Evolutionary conservation across 2,888 invertebrate species (phyloP).

Genomic region (Epiperipatus broadwayi): DNA sequence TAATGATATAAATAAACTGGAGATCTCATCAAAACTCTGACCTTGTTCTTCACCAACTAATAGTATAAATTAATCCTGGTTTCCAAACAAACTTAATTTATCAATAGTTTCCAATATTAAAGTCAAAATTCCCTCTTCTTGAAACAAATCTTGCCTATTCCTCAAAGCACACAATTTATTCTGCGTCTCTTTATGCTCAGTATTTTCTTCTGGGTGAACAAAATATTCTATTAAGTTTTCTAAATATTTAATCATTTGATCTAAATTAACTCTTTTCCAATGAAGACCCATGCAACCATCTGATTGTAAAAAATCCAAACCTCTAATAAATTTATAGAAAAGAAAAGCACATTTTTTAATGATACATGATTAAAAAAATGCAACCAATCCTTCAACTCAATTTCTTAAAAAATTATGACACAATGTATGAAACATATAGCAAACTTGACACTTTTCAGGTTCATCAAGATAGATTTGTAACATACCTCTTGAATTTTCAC

Average conservation of each 20-base stretch:
- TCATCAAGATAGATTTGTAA: too few relatives aligned
- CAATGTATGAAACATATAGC: conserved; percentile 81
- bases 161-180: conserved; percentile 81
- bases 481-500: too few relatives aligned
- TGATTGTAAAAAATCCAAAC: conserved; percentile 74
- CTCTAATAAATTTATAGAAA: too few relatives aligned
- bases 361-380: too few relatives aligned
- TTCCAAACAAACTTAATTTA: too few relatives aligned
- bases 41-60: conserved; percentile 82
- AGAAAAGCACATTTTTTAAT: too few relatives aligned
- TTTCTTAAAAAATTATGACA: conserved; percentile 87
- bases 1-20: conserved; percentile 40
- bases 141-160: conserved; percentile 95
- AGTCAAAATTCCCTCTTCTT: conserved; percentile 97
- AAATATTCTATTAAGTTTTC: conserved; percentile 99
- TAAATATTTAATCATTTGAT: conserved; percentile 94
- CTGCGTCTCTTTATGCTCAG: conserved; percentile 97
- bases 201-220: conserved; percentile 86
- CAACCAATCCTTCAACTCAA: conserved; percentile 79
- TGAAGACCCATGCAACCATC: conserved; percentile 27
- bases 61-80: conserved; percentile 82
- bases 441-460: conserved; percentile 90
- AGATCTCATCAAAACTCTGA: conserved; percentile 86
- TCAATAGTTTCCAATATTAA: conserved; percentile 95
- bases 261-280: conserved; percentile 49